Conservation (phyloP, 2,113 vertebrate genomes). For the Neofelis nebulosa region DNA sequence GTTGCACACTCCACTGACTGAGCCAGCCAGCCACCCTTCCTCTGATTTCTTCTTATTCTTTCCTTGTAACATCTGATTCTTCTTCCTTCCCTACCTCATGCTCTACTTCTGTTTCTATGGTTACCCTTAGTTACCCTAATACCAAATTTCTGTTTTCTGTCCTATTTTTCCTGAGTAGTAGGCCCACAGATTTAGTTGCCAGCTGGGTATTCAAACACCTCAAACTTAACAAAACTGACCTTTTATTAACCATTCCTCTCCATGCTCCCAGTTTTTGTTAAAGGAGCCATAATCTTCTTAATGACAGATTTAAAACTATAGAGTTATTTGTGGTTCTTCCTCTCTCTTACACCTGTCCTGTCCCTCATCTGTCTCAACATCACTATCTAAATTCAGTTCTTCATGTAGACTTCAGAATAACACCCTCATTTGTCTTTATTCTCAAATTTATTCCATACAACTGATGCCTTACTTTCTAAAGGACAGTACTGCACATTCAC, state of each 20-base stretch:
- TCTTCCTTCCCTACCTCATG: not conserved
- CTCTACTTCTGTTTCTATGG: not conserved
- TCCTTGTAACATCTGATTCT: not conserved
- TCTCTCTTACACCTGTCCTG: not conserved
- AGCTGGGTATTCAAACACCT: not conserved
- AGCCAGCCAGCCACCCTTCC: not conserved
- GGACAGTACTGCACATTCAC: not conserved
- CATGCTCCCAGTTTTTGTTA: not conserved
- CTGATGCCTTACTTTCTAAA: conserved; percentile 7
- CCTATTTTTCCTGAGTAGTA: not conserved
- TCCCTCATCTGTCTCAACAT: not conserved
- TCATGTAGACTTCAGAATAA: not conserved
- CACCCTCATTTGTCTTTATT: not conserved
- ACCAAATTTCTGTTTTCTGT: not conserved
- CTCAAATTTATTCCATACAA: not conserved
- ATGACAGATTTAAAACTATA: not conserved
- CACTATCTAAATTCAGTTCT: not conserved
- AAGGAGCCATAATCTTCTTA: not conserved
- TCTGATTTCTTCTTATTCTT: not conserved
- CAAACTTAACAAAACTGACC: not conserved
- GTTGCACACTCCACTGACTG: not conserved
- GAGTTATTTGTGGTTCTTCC: not conserved
- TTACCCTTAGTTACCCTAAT: not conserved
- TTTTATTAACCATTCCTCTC: not conserved
- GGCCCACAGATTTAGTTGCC: not conserved